Base-by-base conservation (phyloP, 2,113 vertebrate genomes). In the Emydocephalus ijimae region DNA sequence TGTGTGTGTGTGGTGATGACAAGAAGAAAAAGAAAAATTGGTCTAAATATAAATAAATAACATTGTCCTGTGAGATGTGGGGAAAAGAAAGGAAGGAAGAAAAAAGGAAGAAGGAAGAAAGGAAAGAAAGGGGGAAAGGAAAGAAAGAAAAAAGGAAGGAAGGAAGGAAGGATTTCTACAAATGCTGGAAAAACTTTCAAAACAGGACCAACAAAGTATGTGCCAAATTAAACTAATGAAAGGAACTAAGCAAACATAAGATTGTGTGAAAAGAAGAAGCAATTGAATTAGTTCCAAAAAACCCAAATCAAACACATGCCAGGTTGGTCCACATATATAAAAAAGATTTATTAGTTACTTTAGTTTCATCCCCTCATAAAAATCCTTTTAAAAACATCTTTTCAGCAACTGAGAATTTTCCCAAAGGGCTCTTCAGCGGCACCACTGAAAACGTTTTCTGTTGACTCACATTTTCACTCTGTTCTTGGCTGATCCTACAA, bases 401-500 rank as follows among this genome's bases (percentile, higher is more conserved):
- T 85, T 39, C 94, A 34, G 85, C 89, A 48, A 74, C 90, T 91
- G 92, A 0, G 57, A 91, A 74, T 3, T 89, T 89, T 91, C 45
- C 93, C 94, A 87, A 89, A 14, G 12, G 14, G 74, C 88, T 45
- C 34, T 86, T 43, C 74, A 39, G 43, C 7, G 9, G 74, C 34
- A 39, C 74, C 74, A 39, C 18, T 81, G 34, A 81, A 81, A 81
- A 43, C 74, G 3, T 20, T 43, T 69, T 34, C 64, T 69, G 12
- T 74, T 88, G 88, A n/a, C 69, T 26, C 74, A 61, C n/a, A 50
- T 89, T 69, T 88, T 20, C 81, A 64, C 85, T 89, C 45, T 0
- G 1, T 0, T 90, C 87, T 93, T 85, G 54, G 81, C 85, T 92
- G 93, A 94, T 94, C 59, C 89, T 3, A 1, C 97, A 97, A 96